Evolutionary conservation across 2,113 vertebrate genomes (phyloP), one percentile per base, ranked within the genome.

Genomic region (Phalacrocorax brasilianus): DNA sequence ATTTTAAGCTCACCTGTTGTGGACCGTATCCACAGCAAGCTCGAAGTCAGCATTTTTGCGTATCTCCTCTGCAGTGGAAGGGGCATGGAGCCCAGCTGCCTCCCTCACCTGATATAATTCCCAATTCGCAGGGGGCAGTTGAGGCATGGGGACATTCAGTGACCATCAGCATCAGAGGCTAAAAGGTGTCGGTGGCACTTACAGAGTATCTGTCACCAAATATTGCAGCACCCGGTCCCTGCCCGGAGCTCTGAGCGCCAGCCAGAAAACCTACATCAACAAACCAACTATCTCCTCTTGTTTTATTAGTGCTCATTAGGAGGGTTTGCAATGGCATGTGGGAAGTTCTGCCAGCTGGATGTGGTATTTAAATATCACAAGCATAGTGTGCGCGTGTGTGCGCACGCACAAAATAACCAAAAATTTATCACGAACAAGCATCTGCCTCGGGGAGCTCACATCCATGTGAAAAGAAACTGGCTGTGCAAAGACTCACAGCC

Each of bases 1-100:
- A 75, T 89, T 93, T 89, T 79, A 85, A 85, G 74, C 49, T 79
- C 55, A 89, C 68, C 61, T 85, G 71, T 23, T 55, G 49, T n/a
- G 49, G 75, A 17, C 27, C 10, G 47, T 38, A 19, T 35, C 66
- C 56, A n/a, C 42, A 63, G 49, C 56, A 20, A 62, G 85, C 42
- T 40, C 75, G 5, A 15, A 45, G 38, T 18, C 40, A 35, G 32
- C 5, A 5, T 8, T 53, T 61, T 45, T 45, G 8, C 27, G 55
- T 32, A 20, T 26, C 42, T 38, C 52, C 40, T 50, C 50, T 45
- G 55, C 24, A 45, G 59, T 13, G 33, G 49, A 58, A 44, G 15
- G 38, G 26, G 22, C 63, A 30, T 3, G 20, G 62, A 21, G 28
- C 26, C 75, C 63, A 9, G 44, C 35, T 22, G 18, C 28, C 56